These are phyloP conservation scores for Caenorhabditis sp. DNA, from an alignment of 2,888 invertebrate genomes.

Conservation along the genomic window DNA sequence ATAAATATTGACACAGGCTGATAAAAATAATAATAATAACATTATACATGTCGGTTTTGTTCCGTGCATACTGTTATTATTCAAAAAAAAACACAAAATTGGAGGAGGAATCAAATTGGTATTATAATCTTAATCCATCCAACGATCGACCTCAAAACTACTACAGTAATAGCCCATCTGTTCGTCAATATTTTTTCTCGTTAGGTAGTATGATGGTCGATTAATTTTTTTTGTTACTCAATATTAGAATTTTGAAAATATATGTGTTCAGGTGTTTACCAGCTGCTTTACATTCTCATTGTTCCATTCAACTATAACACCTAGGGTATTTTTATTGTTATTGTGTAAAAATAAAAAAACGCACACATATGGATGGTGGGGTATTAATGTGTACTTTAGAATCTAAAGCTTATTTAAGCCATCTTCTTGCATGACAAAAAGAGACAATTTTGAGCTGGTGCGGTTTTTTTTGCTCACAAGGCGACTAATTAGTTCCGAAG, in stretches of 20 bases:
- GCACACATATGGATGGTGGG: background rate
- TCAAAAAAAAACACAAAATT: too few relatives aligned
- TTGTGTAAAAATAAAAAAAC: background rate
- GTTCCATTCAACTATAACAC: background rate
- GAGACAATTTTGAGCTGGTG: background rate
- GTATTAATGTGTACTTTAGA: background rate
- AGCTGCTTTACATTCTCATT: background rate
- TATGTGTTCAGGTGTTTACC: background rate
- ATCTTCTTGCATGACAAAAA: background rate
- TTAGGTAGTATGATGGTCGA: too few relatives aligned
- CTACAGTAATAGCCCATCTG: too few relatives aligned
- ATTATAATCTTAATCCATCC: too few relatives aligned
- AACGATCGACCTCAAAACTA: too few relatives aligned
- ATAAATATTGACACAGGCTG: background rate
- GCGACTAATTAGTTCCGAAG: background rate
- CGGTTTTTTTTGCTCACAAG: background rate
- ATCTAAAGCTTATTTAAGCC: slow-evolving; percentile 1
- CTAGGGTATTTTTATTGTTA: background rate
- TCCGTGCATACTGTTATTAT: background rate
- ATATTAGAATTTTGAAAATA: too few relatives aligned
- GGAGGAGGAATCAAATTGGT: too few relatives aligned
- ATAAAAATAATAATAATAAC: too few relatives aligned
- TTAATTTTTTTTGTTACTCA: too few relatives aligned
- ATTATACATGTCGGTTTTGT: background rate
- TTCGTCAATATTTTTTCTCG: too few relatives aligned